A percentile compares a stretch with the other conserved stretches of the same genome.
Conservation (phyloP, 2,113 vertebrate species). For the Psittacara wagleri region DNA sequence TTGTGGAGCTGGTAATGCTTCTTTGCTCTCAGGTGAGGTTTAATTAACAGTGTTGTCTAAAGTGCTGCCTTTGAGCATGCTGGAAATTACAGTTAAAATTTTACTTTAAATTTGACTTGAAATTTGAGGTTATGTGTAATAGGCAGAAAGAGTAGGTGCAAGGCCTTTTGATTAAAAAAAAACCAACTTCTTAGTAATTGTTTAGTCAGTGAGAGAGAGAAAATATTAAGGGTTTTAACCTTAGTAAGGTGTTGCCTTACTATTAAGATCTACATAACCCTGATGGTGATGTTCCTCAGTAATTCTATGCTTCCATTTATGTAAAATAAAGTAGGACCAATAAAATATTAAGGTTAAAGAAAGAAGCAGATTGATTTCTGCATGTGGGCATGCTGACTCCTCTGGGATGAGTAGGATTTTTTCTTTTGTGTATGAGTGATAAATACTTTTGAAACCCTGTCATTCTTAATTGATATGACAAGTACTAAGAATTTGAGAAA, state of each 20-base stretch:
- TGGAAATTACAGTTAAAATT: background rate
- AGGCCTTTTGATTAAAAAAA: background rate
- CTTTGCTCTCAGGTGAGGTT: constrained; percentile 95
- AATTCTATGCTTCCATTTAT: constrained; percentile 10
- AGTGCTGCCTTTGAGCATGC: background rate
- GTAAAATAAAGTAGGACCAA: background rate
- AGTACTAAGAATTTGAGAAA: constrained; percentile 40
- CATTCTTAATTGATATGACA: constrained; percentile 72
- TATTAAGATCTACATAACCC: background rate
- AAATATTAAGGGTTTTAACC: background rate
- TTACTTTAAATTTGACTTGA: background rate
- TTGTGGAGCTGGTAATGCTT: constrained; percentile 98
- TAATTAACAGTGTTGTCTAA: background rate
- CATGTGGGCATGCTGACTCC: constrained; percentile 27
- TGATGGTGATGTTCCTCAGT: background rate
- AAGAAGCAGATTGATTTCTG: constrained; percentile 66
- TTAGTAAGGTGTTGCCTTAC: background rate
- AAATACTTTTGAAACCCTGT: constrained; percentile 73
- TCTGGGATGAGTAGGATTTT: constrained; percentile 59
- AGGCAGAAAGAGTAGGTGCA: background rate
- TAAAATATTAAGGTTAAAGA: constrained; percentile 50
- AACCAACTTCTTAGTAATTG: background rate
- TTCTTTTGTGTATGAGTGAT: constrained; percentile 63
- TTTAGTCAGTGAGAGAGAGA: background rate
- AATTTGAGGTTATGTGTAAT: background rate